Base-by-base conservation (phyloP, 1,140 invertebrate species). In the Hypothenemus hampei region DNA sequence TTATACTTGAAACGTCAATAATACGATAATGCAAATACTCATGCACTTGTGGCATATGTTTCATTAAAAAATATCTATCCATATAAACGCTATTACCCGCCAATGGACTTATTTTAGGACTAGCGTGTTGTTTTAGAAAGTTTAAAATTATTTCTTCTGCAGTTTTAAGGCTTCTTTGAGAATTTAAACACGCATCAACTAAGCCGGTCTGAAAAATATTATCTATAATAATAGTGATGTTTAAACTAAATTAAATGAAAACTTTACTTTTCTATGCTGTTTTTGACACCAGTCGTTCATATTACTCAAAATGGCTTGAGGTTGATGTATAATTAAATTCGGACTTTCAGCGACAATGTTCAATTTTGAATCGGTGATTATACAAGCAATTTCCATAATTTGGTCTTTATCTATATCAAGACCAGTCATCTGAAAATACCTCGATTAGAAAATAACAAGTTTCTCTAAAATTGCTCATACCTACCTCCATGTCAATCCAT, bases 51-150 rank as follows among this genome's bases (percentile, higher is more conserved):
- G 89, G 87, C 83, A 93, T 87, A 61, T 85, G 81, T 72, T 86
- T 87, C 1, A 65, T 57, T 23, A 95, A 58, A 72, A 94, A 95
- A 10, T 84, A 45, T 57, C 86, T 74, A 70, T 98, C 94, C 76
- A 86, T 84, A 64, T 90, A 87, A 5, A 97, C 79, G 46, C 88
- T 86, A 75, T 95, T 98, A 0, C 95, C 95, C 47, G 87, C 93
- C 18, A 98, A 66, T 0, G 91, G 89, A 50, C 73, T 75, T 44
- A 64, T 70, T 60, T 79, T 76, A 65, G 81, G 68, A 0, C 78
- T 77, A n/a, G 84, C 79, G 71, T 93, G 78, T 40, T 78, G 63
- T 58, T 78, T 69, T 0, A 97, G 62, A 74, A 93, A 93, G 5
- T 82, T 60, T n/a, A 93, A 64, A 13, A 97, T 60, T 56, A 75